Base-by-base conservation (phyloP, 2,113 vertebrate species). In the Ictalurus furcatus region DNA sequence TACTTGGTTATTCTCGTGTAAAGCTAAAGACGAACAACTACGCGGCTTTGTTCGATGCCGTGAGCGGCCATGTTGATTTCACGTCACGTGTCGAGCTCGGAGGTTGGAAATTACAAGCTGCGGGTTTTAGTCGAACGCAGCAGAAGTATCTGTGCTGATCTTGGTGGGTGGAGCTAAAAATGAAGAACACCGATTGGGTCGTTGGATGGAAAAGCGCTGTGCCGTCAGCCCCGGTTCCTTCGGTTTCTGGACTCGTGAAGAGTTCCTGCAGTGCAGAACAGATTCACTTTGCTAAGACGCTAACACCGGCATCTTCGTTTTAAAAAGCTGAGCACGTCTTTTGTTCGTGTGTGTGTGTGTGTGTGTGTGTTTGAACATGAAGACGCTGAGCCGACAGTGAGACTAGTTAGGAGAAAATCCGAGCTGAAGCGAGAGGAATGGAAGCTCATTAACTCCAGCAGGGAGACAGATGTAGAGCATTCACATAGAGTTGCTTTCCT, bases 381-480 rank as follows among this genome's bases (percentile, higher is more conserved):
- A 92, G 93, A 56, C 79, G 91, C 90, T 87, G 90, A 93, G 54
- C 34, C 84, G 40, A 86, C 71, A 81, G 88, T 85, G 91, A 92
- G 91, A 93, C 92, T 80, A 82, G 78, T 79, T 89, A 87, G 89
- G 92, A 94, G 93, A 59, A 91, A 93, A 94, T 93, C 91, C 54
- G 85, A 9, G 85, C 81, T 88, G 85, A 81, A 19, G 44, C 85
- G 73, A 81, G 80, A 93, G 93, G 84, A 84, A 85, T 76, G 89
- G 88, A 19, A 89, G 76, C 78, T 91, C 91, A 91, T 92, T 86
- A 89, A 89, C 87, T 92, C 91, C 92, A 92, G 92, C 93, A 93
- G 92, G 92, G 93, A 91, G 93, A 93, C 94, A 95, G 94, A 95
- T 94, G 94, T 92, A 94, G 91, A 91, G 54, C 87, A 89, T 92